A percentile compares a stretch with the other conserved stretches of the same genome.
Conservation (phyloP, 1,140 invertebrate species). For the Zophobas morio region DNA sequence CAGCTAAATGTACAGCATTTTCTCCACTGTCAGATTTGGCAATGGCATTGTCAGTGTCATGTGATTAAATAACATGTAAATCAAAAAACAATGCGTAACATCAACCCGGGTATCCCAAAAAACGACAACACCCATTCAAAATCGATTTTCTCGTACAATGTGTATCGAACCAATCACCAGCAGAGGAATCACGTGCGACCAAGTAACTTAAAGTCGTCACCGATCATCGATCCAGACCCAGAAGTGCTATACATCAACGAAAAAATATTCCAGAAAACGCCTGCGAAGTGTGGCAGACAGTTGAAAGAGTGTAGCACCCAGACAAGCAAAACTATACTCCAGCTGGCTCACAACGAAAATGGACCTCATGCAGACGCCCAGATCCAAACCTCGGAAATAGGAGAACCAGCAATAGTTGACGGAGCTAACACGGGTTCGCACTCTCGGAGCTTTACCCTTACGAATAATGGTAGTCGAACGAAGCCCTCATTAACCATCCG, state of each 20-base stretch:
- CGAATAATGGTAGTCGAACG: too few relatives aligned
- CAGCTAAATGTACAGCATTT: too few relatives aligned
- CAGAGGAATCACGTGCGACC: not conserved
- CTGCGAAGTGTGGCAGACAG: conserved; percentile 6
- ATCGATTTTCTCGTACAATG: conserved; percentile 33
- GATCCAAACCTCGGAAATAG: too few relatives aligned
- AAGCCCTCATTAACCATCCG: too few relatives aligned
- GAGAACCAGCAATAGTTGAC: too few relatives aligned
- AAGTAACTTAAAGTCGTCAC: conserved; percentile 18
- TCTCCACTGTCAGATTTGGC: not conserved
- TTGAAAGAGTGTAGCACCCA: conserved; percentile 55
- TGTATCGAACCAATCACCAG: conserved; percentile 28
- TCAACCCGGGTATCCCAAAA: conserved; percentile 4
- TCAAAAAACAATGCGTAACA: conserved; percentile 34
- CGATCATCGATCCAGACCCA: not conserved
- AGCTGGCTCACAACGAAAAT: conserved; percentile 52
- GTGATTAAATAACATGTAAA: conserved; percentile 15
- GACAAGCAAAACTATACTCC: conserved; percentile 60
- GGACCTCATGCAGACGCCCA: not conserved
- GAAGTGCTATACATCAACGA: conserved; percentile 21
- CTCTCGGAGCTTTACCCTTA: too few relatives aligned
- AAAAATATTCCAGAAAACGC: not conserved
- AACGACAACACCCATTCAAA: conserved; percentile 23
- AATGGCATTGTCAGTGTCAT: conserved; percentile 13
- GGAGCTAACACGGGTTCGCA: too few relatives aligned